Conservation (phyloP, 2,888 invertebrate species). For the Leucania comma region DNA sequence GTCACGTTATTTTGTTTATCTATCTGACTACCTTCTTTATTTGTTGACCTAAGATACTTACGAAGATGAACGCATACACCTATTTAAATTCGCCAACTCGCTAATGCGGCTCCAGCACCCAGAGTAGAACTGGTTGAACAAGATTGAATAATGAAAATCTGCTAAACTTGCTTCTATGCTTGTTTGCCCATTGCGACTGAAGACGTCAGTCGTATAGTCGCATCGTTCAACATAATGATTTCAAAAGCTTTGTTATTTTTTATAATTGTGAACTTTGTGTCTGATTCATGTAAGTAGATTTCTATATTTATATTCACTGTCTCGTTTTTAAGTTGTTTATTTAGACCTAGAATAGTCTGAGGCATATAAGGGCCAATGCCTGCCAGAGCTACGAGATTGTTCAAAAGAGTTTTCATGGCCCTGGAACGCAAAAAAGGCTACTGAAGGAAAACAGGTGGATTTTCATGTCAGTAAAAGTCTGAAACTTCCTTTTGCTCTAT, state of each 20-base stretch:
- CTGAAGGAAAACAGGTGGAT: too few relatives aligned
- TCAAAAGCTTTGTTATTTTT: constrained; percentile 34
- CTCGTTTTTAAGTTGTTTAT: neutral
- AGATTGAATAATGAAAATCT: neutral
- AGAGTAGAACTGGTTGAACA: neutral
- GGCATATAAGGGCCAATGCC: too few relatives aligned
- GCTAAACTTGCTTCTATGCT: neutral
- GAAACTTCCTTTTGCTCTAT: too few relatives aligned
- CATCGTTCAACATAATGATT: constrained; percentile 29
- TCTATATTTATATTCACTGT: neutral
- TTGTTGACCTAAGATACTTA: neutral
- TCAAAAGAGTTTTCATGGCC: too few relatives aligned
- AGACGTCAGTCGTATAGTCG: constrained; percentile 9
- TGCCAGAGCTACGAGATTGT: too few relatives aligned
- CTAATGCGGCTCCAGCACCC: too few relatives aligned
- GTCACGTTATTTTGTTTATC: neutral
- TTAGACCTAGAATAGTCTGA: neutral
- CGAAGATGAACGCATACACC: neutral
- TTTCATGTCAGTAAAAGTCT: too few relatives aligned
- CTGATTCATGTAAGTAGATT: constrained; percentile 50
- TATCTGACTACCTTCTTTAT: neutral
- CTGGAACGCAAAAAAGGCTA: too few relatives aligned
- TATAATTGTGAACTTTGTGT: constrained; percentile 30
- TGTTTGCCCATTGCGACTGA: neutral
- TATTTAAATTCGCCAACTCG: neutral